Evolutionary conservation across 2,113 vertebrate genomes (phyloP).

Genomic region (Monopterus albus): DNA sequence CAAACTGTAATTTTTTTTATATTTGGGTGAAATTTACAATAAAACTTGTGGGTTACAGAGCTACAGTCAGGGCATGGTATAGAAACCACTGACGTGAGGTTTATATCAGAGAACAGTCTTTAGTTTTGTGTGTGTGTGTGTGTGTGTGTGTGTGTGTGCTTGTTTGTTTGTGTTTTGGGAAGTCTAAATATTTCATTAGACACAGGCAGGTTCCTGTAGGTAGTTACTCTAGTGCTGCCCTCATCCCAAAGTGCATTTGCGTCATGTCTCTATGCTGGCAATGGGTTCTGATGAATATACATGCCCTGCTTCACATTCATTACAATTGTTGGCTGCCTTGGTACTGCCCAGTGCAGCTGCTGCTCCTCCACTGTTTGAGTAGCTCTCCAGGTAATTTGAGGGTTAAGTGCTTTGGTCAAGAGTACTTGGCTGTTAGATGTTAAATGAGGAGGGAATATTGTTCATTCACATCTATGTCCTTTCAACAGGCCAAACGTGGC

Average conservation of each 20-base stretch:
- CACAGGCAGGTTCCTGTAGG: constrained; percentile 26
- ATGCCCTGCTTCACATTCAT: constrained; percentile 53
- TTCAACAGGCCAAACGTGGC: constrained; percentile 7
- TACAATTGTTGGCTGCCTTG: constrained; percentile 42
- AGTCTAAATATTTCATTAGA: constrained; percentile 21
- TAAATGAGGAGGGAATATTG: constrained; percentile 30
- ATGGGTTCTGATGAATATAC: constrained; percentile 59
- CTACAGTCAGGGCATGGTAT: not conserved
- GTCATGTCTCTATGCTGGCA: constrained; percentile 40
- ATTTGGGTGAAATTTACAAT: not conserved
- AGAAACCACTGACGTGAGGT: not conserved
- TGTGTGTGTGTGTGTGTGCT: not conserved
- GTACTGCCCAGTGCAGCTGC: constrained; percentile 3
- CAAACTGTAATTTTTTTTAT: not conserved
- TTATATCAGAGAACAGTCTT: not conserved
- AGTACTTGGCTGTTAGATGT: constrained; percentile 9
- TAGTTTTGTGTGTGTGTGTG: constrained; percentile 8
- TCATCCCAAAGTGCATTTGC: constrained; percentile 41
- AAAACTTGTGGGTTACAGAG: not conserved
- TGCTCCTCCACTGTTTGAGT: constrained; percentile 12
- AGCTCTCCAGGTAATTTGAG: constrained; percentile 39
- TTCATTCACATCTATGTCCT: constrained; percentile 19
- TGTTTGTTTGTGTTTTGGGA: too few relatives aligned
- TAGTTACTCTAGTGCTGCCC: constrained; percentile 57
- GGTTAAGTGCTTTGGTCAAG: constrained; percentile 45